phyloP scores from a whole-genome alignment of 2,797 vertebrate genomes.

The Meda fulgida region DNA sequence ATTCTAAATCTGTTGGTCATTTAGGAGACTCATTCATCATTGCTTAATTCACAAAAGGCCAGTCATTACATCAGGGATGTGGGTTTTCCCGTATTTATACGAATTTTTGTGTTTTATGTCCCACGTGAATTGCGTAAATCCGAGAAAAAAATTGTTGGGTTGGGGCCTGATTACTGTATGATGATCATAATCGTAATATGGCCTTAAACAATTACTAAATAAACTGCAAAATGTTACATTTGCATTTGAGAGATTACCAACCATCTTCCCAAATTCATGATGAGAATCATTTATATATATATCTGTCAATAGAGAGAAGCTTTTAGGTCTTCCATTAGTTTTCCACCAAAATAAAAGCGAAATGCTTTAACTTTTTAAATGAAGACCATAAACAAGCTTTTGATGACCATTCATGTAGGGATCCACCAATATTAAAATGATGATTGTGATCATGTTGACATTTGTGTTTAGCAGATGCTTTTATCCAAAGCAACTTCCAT shows the following conservation, averaged over 20 bases:
- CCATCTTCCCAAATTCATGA: too few species aligned
- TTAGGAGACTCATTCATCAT: not conserved
- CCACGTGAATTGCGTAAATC: not conserved
- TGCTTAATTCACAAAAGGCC: not conserved
- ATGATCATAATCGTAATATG: not conserved
- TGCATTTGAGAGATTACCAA: too few species aligned
- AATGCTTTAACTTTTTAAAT: too few species aligned
- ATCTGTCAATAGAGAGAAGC: too few species aligned
- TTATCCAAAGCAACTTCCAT: too few species aligned
- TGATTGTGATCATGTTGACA: not conserved
- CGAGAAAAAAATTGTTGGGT: not conserved
- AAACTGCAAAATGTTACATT: too few species aligned
- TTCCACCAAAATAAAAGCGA: too few species aligned
- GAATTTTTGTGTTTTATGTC: not conserved
- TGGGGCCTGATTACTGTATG: not conserved
- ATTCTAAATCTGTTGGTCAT: constrained; percentile 14
- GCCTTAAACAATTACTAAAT: not conserved
- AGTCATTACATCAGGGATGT: not conserved
- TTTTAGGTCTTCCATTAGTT: too few species aligned
- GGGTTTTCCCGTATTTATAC: not conserved
- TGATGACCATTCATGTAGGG: not conserved
- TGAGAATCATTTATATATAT: too few species aligned
- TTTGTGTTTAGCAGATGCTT: too few species aligned
- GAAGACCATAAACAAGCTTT: not conserved
- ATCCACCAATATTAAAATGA: not conserved